phyloP scores from a whole-genome alignment of 2,888 invertebrate genomes.

The Macroteleia sp. region DNA sequence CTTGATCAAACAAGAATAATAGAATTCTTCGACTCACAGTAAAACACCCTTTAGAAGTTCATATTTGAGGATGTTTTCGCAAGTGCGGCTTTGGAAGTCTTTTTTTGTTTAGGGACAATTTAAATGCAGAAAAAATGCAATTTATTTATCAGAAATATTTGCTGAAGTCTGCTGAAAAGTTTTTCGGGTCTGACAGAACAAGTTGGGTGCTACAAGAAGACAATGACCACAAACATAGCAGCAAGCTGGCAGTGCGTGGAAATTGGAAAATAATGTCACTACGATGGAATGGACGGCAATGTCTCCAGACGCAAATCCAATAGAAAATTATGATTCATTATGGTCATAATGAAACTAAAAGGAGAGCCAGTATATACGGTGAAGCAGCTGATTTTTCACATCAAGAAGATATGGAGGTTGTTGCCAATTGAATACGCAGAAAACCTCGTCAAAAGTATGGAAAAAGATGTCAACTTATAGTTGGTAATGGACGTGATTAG shows the following conservation, averaged over 20 bases:
- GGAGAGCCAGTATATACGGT: constrained; percentile 22
- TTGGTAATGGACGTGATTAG: constrained; percentile 49
- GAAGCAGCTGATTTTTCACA: constrained; percentile 14
- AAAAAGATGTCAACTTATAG: constrained; percentile 58
- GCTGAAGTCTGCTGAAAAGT: constrained; percentile 33
- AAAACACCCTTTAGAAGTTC: constrained; percentile 6
- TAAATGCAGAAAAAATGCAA: constrained; percentile 43
- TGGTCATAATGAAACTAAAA: constrained; percentile 50
- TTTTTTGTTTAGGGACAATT: constrained; percentile 40
- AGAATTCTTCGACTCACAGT: neutral
- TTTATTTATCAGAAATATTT: constrained; percentile 30
- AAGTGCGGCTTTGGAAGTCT: constrained; percentile 38
- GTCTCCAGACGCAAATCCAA: constrained; percentile 61
- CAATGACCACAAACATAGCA: constrained; percentile 38
- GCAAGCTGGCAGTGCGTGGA: constrained; percentile 49
- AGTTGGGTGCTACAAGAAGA: constrained; percentile 31
- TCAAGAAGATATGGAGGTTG: constrained; percentile 22
- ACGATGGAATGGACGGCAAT: constrained; percentile 54
- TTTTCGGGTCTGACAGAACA: constrained; percentile 24
- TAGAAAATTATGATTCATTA: constrained; percentile 59
- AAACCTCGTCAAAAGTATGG: constrained; percentile 79
- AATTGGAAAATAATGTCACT: constrained; percentile 46
- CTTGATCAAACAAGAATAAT: neutral
- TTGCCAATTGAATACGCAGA: constrained; percentile 27
- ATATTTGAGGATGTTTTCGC: constrained; percentile 9